Base-by-base conservation (phyloP, 1,140 invertebrate genomes). In the Pseudomyrmex gracilis region DNA sequence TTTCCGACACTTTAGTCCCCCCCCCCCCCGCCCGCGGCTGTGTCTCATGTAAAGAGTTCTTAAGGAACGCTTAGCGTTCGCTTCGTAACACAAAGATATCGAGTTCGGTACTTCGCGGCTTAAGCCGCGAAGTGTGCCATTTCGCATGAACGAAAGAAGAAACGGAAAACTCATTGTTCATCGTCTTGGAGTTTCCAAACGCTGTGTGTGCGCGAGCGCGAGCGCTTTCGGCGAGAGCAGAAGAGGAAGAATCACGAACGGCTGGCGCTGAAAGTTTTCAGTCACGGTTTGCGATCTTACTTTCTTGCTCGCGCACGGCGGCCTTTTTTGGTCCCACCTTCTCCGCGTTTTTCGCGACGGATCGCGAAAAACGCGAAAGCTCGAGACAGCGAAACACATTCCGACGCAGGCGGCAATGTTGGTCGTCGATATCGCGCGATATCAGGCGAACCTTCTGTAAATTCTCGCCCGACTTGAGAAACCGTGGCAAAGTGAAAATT, bases 241-340 rank as follows among this genome's bases (percentile, higher is more conserved):
- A 80, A 80, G 66, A 70, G 53, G 0, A 43, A 80, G 53, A 80
- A 80, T 60, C 76, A 60, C 55, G 76, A 20, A 80, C 76, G 64
- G 66, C 76, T 70, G 66, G 43, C 76, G 76, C n/a, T 80, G 76
- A 70, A 80, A 80, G 66, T 80, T 80, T 34, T 49, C 66, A 80
- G 76, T 80, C 76, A 70, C 66, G 76, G 66, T 58, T 70, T 80
- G 76, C 76, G 76, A 80, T 80, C 76, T 80, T 80, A 80, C 70
- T 80, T 80, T 80, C 66, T 80, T 77, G 74, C 60, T 13, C 74
- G 63, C 51, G 15, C 64, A 15, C 63, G 61, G 15, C n/a, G 53
- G 66, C 45, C 47, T 4, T 60, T 17, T 74, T 51, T n/a, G n/a
- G n/a, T n/a, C n/a, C n/a, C n/a, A n/a, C n/a, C n/a, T n/a, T n/a